These are phyloP conservation scores for Gallirallus australis DNA, from an alignment of 2,797 vertebrate genomes.

Conservation along the genomic window DNA sequence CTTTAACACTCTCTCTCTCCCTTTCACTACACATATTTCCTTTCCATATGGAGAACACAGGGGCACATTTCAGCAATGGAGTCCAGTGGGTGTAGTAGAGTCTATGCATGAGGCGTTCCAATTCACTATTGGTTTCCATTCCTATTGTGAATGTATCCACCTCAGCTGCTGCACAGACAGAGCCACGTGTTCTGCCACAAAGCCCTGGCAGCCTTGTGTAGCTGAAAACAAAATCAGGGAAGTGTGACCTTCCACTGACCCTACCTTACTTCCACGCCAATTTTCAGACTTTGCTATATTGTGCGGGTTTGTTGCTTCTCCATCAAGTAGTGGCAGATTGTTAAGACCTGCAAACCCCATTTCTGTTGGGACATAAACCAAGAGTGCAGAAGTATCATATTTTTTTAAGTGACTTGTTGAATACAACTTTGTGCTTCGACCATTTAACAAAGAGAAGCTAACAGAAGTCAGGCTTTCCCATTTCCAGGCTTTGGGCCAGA, in stretches of 20 bases:
- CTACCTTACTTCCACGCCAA: fast-evolving
- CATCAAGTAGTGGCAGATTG: not conserved
- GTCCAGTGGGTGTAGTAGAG: not conserved
- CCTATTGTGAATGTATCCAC: not conserved
- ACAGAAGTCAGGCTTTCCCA: not conserved
- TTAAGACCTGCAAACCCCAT: not conserved
- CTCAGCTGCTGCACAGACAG: not conserved
- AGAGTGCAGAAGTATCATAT: not conserved
- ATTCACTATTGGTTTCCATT: not conserved
- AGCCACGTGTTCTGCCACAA: not conserved
- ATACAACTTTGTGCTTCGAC: not conserved
- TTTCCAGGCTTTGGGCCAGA: not conserved
- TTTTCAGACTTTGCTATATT: not conserved
- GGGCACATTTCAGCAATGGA: not conserved
- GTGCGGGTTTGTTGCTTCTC: not conserved
- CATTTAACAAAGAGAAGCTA: not conserved
- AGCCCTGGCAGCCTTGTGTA: not conserved
- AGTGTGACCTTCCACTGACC: not conserved
- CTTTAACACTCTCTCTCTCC: not conserved
- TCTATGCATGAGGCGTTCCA: fast-evolving
- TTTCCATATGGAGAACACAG: not conserved
- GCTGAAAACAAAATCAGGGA: not conserved
- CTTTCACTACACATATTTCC: not conserved
- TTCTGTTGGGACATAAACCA: not conserved
- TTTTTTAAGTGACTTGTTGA: not conserved